Evolutionary conservation across 2,113 vertebrate species (phyloP).

Genomic region (Salvator merianae): DNA sequence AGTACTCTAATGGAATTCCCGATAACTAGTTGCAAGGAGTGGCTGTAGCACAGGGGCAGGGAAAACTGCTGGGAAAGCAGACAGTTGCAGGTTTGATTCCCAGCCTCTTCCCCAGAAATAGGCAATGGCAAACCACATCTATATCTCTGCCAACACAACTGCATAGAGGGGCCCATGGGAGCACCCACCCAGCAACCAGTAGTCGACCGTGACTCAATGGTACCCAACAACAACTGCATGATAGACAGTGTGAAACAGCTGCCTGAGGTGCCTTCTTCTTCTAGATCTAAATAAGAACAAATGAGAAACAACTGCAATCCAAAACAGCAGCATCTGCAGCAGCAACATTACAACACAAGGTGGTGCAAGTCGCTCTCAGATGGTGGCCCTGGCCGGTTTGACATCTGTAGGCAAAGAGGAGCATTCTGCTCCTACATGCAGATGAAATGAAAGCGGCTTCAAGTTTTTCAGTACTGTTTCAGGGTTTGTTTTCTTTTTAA

Average conservation of each 20-base stretch:
- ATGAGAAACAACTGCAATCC: neutral
- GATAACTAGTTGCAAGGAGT: slow-evolving; percentile 1
- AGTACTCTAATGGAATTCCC: neutral
- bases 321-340: slow-evolving; percentile 52
- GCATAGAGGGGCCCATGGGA: too few species aligned
- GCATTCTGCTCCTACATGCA: neutral
- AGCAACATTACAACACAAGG: slow-evolving; percentile 65
- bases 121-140: too few species aligned
- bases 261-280: slow-evolving; percentile 18
- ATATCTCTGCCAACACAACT: too few species aligned
- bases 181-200: too few species aligned
- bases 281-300: neutral
- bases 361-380: slow-evolving; percentile 60
- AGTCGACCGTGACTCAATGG: too few species aligned
- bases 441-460: neutral
- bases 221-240: neutral
- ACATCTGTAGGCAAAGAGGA: neutral
- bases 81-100: too few species aligned
- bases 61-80: too few species aligned
- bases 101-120: too few species aligned
- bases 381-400: neutral
- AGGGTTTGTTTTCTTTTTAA: neutral
- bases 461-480: neutral
- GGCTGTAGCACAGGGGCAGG: too few species aligned
- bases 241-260: neutral